A percentile compares a stretch with the other conserved stretches of the same genome.
phyloP scores from a whole-genome alignment of 2,888 invertebrate genomes.

The Lithophane semibrunnea region DNA sequence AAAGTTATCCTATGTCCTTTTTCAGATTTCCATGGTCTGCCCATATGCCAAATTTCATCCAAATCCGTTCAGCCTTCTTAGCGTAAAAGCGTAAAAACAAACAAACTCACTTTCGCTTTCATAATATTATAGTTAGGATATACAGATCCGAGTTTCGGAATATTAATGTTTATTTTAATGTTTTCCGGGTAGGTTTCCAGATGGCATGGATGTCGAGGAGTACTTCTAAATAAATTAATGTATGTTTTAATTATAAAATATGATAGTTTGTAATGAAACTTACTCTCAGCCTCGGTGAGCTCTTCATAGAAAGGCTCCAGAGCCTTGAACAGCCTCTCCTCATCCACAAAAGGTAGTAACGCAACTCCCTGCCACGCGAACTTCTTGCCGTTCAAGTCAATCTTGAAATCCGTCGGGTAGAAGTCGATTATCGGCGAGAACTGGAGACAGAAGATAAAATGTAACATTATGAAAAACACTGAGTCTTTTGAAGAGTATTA shows the following conservation, averaged over 20 bases:
- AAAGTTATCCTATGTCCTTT: too few relatives aligned
- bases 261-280: conserved; percentile 64
- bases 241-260: not conserved
- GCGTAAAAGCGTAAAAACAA: too few relatives aligned
- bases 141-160: too few relatives aligned
- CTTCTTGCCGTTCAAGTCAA: conserved; percentile 99
- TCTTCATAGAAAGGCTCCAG: conserved; percentile 94
- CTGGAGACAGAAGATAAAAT: conserved; percentile 78
- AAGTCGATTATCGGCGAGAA: conserved; percentile 99
- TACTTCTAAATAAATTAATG: not conserved
- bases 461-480: not conserved
- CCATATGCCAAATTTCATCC: too few relatives aligned
- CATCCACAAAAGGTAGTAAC: conserved; percentile 99
- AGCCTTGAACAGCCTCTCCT: conserved; percentile 95
- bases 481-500: not conserved
- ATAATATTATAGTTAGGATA: too few relatives aligned
- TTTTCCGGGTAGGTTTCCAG: too few relatives aligned
- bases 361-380: conserved; percentile 99
- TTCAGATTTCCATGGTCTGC: too few relatives aligned
- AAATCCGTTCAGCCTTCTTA: too few relatives aligned
- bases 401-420: conserved; percentile 99
- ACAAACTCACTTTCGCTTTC: too few relatives aligned
- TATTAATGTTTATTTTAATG: too few relatives aligned
- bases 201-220: too few relatives aligned
- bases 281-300: conserved; percentile 96